Evolutionary conservation across 2,888 invertebrate genomes (phyloP), one percentile per base, ranked within the genome.

Genomic region (Dasypogon diadema): DNA sequence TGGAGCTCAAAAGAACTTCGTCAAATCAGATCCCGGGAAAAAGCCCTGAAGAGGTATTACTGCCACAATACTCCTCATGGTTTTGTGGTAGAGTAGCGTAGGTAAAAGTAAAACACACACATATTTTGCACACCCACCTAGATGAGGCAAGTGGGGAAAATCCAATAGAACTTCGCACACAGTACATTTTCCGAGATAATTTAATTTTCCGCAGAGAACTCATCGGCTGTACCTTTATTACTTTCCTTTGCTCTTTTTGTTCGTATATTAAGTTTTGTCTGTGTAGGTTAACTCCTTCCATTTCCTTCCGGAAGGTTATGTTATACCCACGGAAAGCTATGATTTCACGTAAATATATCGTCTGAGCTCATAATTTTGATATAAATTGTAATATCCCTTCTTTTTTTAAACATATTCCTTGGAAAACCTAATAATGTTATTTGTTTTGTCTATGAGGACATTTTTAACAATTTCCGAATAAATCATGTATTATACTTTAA

Each of bases 151-250:
- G 48, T 14, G n/a, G n/a, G n/a, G n/a, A 48, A 48, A 16, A 48
- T 4, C 16, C 12, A 8, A 4, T 8, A 48, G 16, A 48, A 48
- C 48, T 48, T 8, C 8, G 18, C 16, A 12, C n/a, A 12, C 51
- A 21, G 51, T 51, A 51, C 14, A 21, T 51, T 21, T 51, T 16
- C 51, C 12, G 18, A 51, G 51, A 21, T 51, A 51, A 51, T 51
- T 51, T 51, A 16, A 51, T 51, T 51, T 51, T 51, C 16, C 51
- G 18, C 51, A 51, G 6, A 51, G 18, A 51, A 51, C 18, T 51
- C 51, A 51, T 51, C 51, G 51, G n/a, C 51, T 16, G 14, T 16
- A 51, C 14, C 51, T 51, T 51, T 16, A 51, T 51, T 51, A 51
- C n/a, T 14, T 51, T 51, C 18, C 51, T 51, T 16, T 12, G 51